Base-by-base conservation (phyloP, 1,140 invertebrate genomes). In the Anastrepha obliqua region DNA sequence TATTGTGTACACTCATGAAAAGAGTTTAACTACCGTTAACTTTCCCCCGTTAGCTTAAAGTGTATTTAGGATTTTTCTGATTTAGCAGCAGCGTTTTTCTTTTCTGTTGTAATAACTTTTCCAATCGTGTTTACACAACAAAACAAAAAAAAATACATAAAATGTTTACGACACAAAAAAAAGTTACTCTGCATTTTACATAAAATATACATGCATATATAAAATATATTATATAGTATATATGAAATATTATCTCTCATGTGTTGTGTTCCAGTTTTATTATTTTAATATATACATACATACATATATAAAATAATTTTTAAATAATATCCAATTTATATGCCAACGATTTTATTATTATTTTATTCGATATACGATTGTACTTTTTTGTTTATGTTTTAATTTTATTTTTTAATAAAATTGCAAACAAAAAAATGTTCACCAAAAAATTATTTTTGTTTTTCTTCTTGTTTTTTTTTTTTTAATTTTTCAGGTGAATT, bases 181-280 rank as follows among this genome's bases (percentile, higher is more conserved):
- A 81, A 81, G 51, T 81, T 81, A 55, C 74, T 20, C 44, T 81
- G 42, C 74, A 81, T 81, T 81, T 81, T 55, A 58, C n/a, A 29
- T 81, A 81, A 47, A 74, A 47, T 20, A 78, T 55, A 78, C 17
- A 81, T 17, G 44, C 17, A 74, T 17, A 74, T 47, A 51, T 17
- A 11, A 51, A 13, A 74, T 17, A 74, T 47, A 17, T 47, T 74
- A 74, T 55, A 51, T 55, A 81, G 9, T 55, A 55, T 81, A 55
- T 20, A n/a, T 6, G 15, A 44, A 44, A 55, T 47, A n/a, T 81
- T 81, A 55, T 81, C n/a, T 29, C 74, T 81, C 74, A 81, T 81
- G 74, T 81, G 74, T 81, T 81, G 74, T 81, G 74, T 81, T 81
- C 74, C 74, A 81, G 74, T 81, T 81, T 78, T 81, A 81, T 81